Base-by-base conservation (phyloP, 2,113 vertebrate species). In the Dipodomys merriami region DNA sequence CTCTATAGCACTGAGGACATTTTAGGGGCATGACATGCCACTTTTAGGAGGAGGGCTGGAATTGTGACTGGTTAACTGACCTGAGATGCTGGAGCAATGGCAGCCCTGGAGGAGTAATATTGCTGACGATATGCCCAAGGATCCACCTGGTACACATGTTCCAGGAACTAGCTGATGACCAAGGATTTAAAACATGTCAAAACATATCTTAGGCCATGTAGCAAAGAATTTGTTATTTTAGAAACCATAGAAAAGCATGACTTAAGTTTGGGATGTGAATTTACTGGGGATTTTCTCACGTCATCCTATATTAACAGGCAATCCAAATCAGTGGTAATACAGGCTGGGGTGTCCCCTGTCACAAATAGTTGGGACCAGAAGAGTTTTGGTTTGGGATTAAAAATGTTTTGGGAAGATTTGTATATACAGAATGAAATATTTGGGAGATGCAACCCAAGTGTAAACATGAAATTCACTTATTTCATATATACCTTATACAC, bases 1-100 rank as follows among this genome's bases (percentile, higher is more conserved):
- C 0, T 0, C 6, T 25, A 49, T 23, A 19, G 77, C 7, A 77
- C 8, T 1, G 30, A 68, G 20, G 67, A 11, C 0, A 0, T 62
- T 78, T 67, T 6, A 3, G 16, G 46, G 39, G 16, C 11, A 49
- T 53, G 16, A 46, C 33, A 0, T 10, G 9, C 2, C 25, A 3
- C 22, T 16, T 13, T 30, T 35, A 16, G 27, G 60, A n/a, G 16
- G 35, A 71, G 22, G 53, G 23, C 15, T 35, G 29, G 69, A 29
- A 49, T 64, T 12, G 46, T 25, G 46, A 19, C 7, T 27, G 5
- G 12, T 4, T 13, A 30, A 46, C 77, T 80, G 44, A 64, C 62
- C 22, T 25, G 86, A 90, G 69, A 60, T 7, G 23, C 33, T 18
- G 27, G 35, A 29, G 27, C 9, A 1, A 2, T 0, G 33, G 30